Conservation (phyloP, 2,888 invertebrate genomes). For the Xanthia togata region DNA sequence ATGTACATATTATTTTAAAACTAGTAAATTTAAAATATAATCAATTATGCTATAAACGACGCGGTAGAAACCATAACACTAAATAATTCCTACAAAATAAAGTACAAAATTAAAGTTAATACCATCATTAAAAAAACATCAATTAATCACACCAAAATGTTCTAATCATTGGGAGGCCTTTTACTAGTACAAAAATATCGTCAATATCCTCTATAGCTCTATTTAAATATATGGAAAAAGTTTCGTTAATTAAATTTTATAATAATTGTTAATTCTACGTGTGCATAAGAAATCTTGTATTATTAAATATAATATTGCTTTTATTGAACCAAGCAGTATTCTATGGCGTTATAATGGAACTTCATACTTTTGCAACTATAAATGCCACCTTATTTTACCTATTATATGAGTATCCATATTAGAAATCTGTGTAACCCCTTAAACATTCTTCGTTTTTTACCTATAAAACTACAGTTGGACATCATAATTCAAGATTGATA, state of each 20-base stretch:
- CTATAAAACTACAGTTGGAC: constrained; percentile 75
- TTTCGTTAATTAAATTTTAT: constrained; percentile 53
- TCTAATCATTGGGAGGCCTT: constrained; percentile 78
- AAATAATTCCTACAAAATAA: constrained; percentile 67
- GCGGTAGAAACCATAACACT: constrained; percentile 65
- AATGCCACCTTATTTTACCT: constrained; percentile 64
- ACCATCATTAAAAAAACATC: constrained; percentile 63
- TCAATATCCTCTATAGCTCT: constrained; percentile 66
- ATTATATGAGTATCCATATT: constrained; percentile 70
- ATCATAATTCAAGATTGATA: constrained; percentile 72
- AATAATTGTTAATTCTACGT: constrained; percentile 50
- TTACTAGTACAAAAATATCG: constrained; percentile 88
- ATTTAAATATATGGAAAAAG: constrained; percentile 63
- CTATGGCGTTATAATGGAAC: constrained; percentile 56
- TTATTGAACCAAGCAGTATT: constrained; percentile 57
- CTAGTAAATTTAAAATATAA: constrained; percentile 64
- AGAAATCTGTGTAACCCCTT: constrained; percentile 69
- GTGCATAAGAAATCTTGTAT: constrained; percentile 60
- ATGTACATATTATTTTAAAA: constrained; percentile 77
- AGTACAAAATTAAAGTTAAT: constrained; percentile 64
- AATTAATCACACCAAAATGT: constrained; percentile 66
- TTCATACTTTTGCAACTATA: constrained; percentile 57
- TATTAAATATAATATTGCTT: constrained; percentile 60
- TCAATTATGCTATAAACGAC: constrained; percentile 77
- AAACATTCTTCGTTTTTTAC: constrained; percentile 66